Conservation (phyloP, 1,140 invertebrate genomes). For the Wiebesia pumilae region DNA sequence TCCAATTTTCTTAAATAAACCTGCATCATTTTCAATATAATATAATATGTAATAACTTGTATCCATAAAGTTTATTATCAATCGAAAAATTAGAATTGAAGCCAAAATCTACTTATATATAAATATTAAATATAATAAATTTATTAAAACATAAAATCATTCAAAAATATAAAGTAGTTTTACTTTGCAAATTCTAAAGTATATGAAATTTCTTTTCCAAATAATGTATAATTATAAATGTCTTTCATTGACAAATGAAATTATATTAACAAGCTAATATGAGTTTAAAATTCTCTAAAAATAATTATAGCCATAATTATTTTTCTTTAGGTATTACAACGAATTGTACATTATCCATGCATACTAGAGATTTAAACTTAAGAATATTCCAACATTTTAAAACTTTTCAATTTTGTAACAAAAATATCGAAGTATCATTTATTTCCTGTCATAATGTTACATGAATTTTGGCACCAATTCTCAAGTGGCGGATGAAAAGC, state of each 20-base stretch:
- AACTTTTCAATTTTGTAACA: neutral
- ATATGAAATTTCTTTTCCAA: neutral
- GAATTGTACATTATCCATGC: neutral
- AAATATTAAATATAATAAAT: too few relatives aligned
- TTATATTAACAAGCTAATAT: neutral
- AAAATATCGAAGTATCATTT: conserved; percentile 27
- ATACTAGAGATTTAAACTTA: neutral
- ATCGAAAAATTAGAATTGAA: neutral
- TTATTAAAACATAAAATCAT: too few relatives aligned
- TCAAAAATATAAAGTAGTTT: too few relatives aligned
- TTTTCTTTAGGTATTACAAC: neutral
- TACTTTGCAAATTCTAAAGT: neutral
- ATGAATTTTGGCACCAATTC: conserved; percentile 16
- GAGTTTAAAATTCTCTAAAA: neutral
- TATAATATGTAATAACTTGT: neutral
- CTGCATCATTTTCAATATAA: neutral
- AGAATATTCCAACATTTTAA: conserved; percentile 12
- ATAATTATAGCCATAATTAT: neutral
- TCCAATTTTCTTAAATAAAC: neutral
- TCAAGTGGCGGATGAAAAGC: neutral
- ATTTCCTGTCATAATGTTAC: neutral
- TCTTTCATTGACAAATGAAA: neutral
- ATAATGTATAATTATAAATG: neutral
- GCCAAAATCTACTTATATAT: too few relatives aligned
- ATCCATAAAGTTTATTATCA: neutral